Evolutionary conservation across 1,140 invertebrate genomes (phyloP), one percentile per base, ranked within the genome.

Genomic region (Hycleus phaleratus): DNA sequence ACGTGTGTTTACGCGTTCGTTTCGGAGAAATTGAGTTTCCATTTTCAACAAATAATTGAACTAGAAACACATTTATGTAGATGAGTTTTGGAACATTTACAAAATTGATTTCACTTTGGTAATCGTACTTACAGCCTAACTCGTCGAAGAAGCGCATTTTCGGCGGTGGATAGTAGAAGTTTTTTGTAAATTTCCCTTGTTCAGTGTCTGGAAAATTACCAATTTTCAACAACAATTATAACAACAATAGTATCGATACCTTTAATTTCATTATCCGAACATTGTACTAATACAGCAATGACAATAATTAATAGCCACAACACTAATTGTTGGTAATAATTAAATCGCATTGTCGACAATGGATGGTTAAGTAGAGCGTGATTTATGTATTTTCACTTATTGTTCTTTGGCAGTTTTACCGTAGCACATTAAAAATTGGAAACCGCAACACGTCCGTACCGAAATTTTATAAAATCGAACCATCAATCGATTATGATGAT

Each of bases 71-170:
- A 26, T 11, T 12, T 12, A 50, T 42, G 38, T 18, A 55, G 43
- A 39, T 47, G 39, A 32, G 32, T 32, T 7, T 32, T 18, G 18
- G 18, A 18, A 7, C 32, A 7, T 4, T 32, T 32, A 5, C 32
- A 32, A 32, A 5, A 32, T 32, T 5, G 7, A 32, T 7, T 5
- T 5, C 32, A 32, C 32, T 5, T 32, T 1, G 7, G 0, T 4
- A 32, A 32, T 32, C 9, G 43, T 70, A 80, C 79, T 81, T 71
- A 81, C 79, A 59, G 69, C 78, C 79, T 53, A 81, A 71, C 62
- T 80, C 78, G 56, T 80, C 79, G 65, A 81, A 80, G 60, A 81
- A 81, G 63, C 78, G 74, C 56, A 71, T 72, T 58, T 78, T 71
- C 11, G 68, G 65, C 50, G 70, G 70, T 24, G 66, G 58, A 60